Percentiles rank a stretch among this genome's conserved stretches.
phyloP scores from a whole-genome alignment of 2,797 vertebrate species.

The Spheniscus humboldti region DNA sequence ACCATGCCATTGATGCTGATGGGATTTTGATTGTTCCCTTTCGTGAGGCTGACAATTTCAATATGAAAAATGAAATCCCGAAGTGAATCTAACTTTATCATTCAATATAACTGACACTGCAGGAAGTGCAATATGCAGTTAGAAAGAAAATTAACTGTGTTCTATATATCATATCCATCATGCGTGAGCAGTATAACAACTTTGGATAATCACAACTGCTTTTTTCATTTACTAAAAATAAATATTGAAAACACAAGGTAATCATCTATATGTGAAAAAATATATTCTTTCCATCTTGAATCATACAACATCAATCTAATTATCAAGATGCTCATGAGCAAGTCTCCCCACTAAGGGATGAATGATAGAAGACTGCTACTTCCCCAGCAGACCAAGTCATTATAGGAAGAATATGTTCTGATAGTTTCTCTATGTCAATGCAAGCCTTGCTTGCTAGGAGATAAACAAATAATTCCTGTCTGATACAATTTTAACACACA shows the following conservation, averaged over 20 bases:
- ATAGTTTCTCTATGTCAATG: neutral
- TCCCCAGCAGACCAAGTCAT: neutral
- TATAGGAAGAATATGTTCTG: neutral
- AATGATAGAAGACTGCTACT: neutral
- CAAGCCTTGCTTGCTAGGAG: neutral
- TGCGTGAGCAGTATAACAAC: neutral
- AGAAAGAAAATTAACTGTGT: constrained; percentile 42
- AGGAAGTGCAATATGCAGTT: constrained; percentile 37
- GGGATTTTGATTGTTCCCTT: neutral
- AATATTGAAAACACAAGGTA: constrained; percentile 15
- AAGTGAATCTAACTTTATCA: constrained; percentile 15
- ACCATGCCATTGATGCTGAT: neutral
- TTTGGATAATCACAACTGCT: neutral
- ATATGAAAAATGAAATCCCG: constrained; percentile 3
- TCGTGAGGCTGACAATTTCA: neutral
- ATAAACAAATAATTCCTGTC: neutral
- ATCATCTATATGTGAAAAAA: neutral
- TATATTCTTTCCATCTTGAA: neutral
- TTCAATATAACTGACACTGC: constrained; percentile 26
- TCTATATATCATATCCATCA: constrained; percentile 14
- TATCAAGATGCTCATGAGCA: neutral
- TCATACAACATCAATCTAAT: neutral
- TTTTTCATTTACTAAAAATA: constrained; percentile 52
- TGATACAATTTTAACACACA: neutral
- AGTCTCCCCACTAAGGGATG: neutral